Evolutionary conservation across 1,140 invertebrate species (phyloP).

Genomic region (Ephestia elutella): DNA sequence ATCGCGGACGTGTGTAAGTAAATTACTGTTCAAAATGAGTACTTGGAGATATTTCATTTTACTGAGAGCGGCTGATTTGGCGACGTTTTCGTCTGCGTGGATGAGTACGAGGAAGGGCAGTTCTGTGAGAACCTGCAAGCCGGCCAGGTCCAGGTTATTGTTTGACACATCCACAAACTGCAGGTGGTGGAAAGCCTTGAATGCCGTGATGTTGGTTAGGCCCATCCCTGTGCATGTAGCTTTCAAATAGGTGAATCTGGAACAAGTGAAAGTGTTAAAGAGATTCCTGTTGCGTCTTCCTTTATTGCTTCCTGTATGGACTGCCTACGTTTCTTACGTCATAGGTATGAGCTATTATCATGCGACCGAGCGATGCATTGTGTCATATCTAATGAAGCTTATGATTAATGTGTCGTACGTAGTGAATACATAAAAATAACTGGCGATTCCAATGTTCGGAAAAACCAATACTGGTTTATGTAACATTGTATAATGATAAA

Average conservation of each 20-base stretch:
- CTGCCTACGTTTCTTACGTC: too few species aligned
- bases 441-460: too few species aligned
- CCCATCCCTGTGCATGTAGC: conserved; percentile 56
- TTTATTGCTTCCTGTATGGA: too few species aligned
- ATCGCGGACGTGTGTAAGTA: conserved; percentile 61
- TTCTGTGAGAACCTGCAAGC: conserved; percentile 61
- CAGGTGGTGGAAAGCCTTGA: conserved; percentile 70
- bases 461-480: too few species aligned
- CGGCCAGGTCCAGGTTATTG: conserved; percentile 65
- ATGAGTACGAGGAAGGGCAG: conserved; percentile 72
- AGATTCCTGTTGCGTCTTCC: too few species aligned
- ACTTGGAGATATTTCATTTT: conserved; percentile 74
- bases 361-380: too few species aligned
- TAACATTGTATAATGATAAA: too few species aligned
- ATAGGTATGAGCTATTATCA: too few species aligned
- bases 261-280: conserved; percentile 9
- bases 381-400: too few species aligned
- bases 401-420: too few species aligned
- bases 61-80: conserved; percentile 62
- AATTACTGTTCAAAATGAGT: conserved; percentile 70
- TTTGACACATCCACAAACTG: conserved; percentile 74
- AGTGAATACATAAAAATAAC: too few species aligned
- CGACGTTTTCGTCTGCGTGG: conserved; percentile 69
- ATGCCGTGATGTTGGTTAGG: conserved; percentile 66
- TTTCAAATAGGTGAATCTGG: conserved; percentile 68